phyloP scores from a whole-genome alignment of 2,113 vertebrate genomes.

The Cygnus buccinator region DNA sequence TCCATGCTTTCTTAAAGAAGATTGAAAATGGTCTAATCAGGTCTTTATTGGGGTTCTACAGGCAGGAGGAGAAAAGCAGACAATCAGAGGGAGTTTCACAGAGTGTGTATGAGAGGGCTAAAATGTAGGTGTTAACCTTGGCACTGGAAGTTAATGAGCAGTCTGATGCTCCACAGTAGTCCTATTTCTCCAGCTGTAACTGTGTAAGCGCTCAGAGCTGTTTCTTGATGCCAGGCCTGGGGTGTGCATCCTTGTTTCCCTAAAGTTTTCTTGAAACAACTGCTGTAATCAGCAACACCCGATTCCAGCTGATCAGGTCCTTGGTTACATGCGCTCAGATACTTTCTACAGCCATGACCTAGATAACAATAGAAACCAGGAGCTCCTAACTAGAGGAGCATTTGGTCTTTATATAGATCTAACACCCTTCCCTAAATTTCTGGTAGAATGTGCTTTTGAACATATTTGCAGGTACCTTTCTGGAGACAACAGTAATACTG shows the following conservation, averaged over 20 bases:
- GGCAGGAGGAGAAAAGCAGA: not conserved
- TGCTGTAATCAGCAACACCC: not conserved
- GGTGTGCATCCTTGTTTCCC: not conserved
- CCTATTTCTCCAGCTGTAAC: constrained; percentile 20
- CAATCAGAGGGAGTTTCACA: not conserved
- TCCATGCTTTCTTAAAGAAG: constrained; percentile 44
- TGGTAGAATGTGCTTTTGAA: not conserved
- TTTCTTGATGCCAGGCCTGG: not conserved
- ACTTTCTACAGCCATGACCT: not conserved
- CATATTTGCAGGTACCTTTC: not conserved
- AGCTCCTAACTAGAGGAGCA: not conserved
- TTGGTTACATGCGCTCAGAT: not conserved
- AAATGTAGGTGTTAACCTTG: constrained; percentile 13
- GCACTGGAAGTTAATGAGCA: not conserved
- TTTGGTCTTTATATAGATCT: not conserved
- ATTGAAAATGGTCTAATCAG: constrained; percentile 19
- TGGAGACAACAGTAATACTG: not conserved
- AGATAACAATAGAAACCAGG: not conserved
- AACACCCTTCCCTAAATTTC: not conserved
- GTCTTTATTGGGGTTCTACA: constrained; percentile 15
- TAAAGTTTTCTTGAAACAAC: not conserved
- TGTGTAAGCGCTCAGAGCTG: not conserved
- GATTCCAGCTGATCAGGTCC: not conserved
- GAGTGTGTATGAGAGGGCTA: not conserved
- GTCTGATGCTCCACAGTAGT: not conserved